Percentiles rank a stretch among this genome's conserved stretches.
Conservation (phyloP, 2,888 invertebrate species). For the Lasius platythorax region DNA sequence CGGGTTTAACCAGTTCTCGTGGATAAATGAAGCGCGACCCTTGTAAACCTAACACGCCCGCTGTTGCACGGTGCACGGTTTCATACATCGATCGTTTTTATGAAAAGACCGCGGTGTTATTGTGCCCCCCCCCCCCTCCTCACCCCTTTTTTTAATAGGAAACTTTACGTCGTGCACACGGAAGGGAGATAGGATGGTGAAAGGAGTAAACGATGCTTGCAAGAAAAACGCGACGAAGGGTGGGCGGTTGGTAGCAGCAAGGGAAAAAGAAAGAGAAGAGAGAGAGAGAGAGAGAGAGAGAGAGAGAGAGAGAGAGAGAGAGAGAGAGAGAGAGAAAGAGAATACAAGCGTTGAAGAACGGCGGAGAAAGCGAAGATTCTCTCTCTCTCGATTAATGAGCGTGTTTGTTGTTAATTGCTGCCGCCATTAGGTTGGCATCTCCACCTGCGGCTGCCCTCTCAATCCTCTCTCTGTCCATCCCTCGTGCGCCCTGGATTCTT, state of each 20-base stretch:
- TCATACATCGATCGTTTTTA: constrained; percentile 67
- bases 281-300: constrained; percentile 63
- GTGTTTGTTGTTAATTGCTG: constrained; percentile 86
- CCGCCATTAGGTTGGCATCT: constrained; percentile 85
- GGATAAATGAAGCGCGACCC: constrained; percentile 66
- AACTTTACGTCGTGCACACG: constrained; percentile 67
- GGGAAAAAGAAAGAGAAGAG: constrained; percentile 35
- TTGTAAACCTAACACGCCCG: constrained; percentile 62
- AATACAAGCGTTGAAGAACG: constrained; percentile 45
- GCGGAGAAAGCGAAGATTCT: constrained; percentile 71
- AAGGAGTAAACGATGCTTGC: constrained; percentile 73
- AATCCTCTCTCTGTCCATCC: constrained; percentile 20
- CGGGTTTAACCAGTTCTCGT: constrained; percentile 31
- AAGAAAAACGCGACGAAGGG: constrained; percentile 54
- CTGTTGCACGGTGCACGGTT: constrained; percentile 18
- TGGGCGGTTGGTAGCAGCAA: constrained; percentile 57
- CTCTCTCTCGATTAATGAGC: constrained; percentile 85
- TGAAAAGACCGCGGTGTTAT: constrained; percentile 75
- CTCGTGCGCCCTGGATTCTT: constrained; percentile 53
- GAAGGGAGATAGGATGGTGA: constrained; percentile 70
- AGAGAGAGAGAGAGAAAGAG: constrained; percentile 63
- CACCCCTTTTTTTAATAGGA: constrained; percentile 75
- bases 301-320: constrained; percentile 57
- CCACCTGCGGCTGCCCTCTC: constrained; percentile 59
- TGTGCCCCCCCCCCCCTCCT: constrained; percentile 71